These are phyloP conservation scores for Pandemis cinnamomeana DNA, from an alignment of 2,888 invertebrate species.

Conservation along the genomic window DNA sequence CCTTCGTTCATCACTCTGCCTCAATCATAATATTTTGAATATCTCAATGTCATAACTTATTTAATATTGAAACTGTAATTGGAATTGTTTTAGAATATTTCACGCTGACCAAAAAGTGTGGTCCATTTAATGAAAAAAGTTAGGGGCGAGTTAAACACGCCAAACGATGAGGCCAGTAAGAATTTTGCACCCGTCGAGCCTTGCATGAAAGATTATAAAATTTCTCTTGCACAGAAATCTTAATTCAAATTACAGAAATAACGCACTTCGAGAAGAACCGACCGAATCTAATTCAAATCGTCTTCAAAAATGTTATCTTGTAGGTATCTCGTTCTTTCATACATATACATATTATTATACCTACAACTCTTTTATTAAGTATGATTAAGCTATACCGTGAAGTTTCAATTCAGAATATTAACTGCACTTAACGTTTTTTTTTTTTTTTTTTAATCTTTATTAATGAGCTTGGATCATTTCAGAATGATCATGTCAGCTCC, in stretches of 20 bases:
- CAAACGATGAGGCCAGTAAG: constrained; percentile 10
- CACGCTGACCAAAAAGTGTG: constrained; percentile 39
- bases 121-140: constrained; percentile 42
- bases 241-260: background rate
- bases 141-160: constrained; percentile 27
- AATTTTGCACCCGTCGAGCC: background rate
- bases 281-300: no score
- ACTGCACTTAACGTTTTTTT: no score
- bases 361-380: no score
- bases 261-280: background rate
- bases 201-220: constrained; percentile 4
- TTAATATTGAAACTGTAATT: constrained; percentile 38
- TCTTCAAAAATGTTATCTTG: no score
- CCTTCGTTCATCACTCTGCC: background rate
- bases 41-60: constrained; percentile 28
- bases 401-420: no score
- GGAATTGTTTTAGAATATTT: constrained; percentile 39
- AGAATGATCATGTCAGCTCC: no score
- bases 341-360: no score
- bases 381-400: no score
- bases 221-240: background rate
- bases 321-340: no score
- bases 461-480: no score
- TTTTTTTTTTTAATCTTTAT: no score
- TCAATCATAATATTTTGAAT: constrained; percentile 7